Evolutionary conservation across 2,797 vertebrate genomes (phyloP).

Genomic region (Psittacula derbiana): DNA sequence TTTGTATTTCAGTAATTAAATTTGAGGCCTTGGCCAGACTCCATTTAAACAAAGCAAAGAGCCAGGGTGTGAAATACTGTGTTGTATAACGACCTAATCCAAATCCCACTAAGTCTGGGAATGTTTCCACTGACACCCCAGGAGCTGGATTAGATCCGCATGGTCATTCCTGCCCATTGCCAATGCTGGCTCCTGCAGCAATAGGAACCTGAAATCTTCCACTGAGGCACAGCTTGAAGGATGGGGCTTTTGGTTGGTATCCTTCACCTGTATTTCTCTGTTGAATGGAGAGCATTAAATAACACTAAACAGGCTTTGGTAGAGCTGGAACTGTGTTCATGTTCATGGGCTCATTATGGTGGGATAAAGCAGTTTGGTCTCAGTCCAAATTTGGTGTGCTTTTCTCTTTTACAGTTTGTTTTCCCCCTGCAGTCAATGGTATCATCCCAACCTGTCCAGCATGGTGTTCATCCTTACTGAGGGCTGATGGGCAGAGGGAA

Average conservation of each 20-base stretch:
- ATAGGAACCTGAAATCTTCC: not conserved
- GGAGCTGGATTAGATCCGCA: not conserved
- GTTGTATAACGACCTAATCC: constrained; percentile 27
- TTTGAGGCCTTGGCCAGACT: constrained; percentile 29
- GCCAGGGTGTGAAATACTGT: constrained; percentile 2
- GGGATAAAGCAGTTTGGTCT: not conserved
- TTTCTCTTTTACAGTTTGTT: not conserved
- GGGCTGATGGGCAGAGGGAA: not conserved
- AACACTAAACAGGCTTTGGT: not conserved
- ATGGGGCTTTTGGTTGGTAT: not conserved
- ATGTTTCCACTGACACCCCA: not conserved
- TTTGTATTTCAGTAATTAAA: not conserved
- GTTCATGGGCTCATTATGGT: not conserved
- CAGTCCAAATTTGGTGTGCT: not conserved
- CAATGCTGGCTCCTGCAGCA: not conserved
- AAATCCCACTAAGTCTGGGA: constrained; percentile 40
- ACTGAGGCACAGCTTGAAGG: not conserved
- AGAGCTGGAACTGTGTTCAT: not conserved
- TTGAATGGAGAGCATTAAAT: not conserved
- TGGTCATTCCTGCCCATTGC: accelerated
- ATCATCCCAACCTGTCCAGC: not conserved
- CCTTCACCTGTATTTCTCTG: not conserved
- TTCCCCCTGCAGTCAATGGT: not conserved
- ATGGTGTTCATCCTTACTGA: not conserved
- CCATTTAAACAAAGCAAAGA: constrained; percentile 31